These are phyloP conservation scores for Podarcis muralis DNA, from an alignment of 2,113 vertebrate species.

Conservation along the genomic window DNA sequence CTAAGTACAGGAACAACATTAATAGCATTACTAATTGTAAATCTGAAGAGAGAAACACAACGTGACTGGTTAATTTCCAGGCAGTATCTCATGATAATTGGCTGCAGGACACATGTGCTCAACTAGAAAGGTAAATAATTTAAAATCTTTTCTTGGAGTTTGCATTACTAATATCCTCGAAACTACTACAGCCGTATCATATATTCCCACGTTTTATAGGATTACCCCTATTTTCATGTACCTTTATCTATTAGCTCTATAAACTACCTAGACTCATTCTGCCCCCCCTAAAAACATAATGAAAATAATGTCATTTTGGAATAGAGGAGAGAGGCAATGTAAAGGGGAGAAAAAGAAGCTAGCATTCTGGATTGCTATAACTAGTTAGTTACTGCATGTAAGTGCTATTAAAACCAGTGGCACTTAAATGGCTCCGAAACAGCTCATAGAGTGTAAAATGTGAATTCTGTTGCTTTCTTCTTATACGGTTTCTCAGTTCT, in stretches of 20 bases:
- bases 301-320: not conserved
- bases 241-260: constrained; percentile 35
- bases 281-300: constrained; percentile 2
- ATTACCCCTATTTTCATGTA: constrained; percentile 40
- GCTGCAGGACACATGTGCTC: constrained; percentile 78
- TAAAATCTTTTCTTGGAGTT: constrained; percentile 71
- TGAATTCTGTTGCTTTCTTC: not conserved
- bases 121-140: constrained; percentile 85
- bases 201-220: constrained; percentile 35
- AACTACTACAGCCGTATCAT: constrained; percentile 42
- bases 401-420: not conserved
- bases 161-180: constrained; percentile 43
- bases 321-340: not conserved
- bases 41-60: constrained; percentile 82
- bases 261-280: constrained; percentile 13
- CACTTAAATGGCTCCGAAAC: not conserved
- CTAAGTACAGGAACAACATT: constrained; percentile 87
- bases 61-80: constrained; percentile 82
- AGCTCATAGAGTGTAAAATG: not conserved
- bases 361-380: not conserved
- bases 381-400: not conserved
- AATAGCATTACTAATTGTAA: constrained; percentile 89
- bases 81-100: constrained; percentile 85
- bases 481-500: not conserved
- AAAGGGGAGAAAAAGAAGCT: not conserved